Evolutionary conservation across 2,113 vertebrate genomes (phyloP).

Genomic region (Dendropsophus ebraccatus): DNA sequence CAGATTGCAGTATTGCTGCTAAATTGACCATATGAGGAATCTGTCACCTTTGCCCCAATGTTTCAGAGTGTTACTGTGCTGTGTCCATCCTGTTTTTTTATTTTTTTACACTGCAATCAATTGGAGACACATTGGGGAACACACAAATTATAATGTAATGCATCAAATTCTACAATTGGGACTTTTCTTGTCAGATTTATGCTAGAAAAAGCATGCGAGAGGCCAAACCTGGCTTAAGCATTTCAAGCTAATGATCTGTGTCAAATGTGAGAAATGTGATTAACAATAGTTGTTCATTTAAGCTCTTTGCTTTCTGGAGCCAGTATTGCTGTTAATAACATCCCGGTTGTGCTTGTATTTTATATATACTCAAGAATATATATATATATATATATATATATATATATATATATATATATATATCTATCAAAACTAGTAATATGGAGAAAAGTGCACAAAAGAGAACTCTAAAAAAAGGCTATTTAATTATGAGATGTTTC

Average conservation of each 20-base stretch:
- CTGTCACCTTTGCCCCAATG: slow-evolving; percentile 40
- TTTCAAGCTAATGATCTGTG: slow-evolving; percentile 56
- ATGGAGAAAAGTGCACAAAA: not conserved
- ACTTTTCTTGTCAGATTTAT: slow-evolving; percentile 30
- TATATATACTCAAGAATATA: too few relatives aligned
- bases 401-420: too few relatives aligned
- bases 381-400: too few relatives aligned
- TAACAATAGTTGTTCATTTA: slow-evolving; percentile 54
- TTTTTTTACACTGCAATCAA: slow-evolving; percentile 14
- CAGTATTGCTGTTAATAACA: not conserved
- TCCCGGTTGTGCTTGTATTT: not conserved
- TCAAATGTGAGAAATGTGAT: slow-evolving; percentile 58
- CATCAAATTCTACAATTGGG: slow-evolving; percentile 47
- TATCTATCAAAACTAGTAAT: not conserved
- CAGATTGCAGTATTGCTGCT: slow-evolving; percentile 46
- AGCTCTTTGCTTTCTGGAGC: slow-evolving; percentile 30
- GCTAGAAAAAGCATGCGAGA: slow-evolving; percentile 45
- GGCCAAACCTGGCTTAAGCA: slow-evolving; percentile 32
- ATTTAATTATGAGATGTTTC: too few relatives aligned
- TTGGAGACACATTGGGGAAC: slow-evolving; percentile 8
- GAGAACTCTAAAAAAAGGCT: too few relatives aligned
- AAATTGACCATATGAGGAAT: slow-evolving; percentile 57
- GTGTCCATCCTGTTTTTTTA: slow-evolving; percentile 28
- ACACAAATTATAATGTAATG: slow-evolving; percentile 48
- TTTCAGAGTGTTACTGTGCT: slow-evolving; percentile 15